Evolutionary conservation across 2,888 invertebrate species (phyloP), one percentile per base, ranked within the genome.

Genomic region (Notodonta ziczac): DNA sequence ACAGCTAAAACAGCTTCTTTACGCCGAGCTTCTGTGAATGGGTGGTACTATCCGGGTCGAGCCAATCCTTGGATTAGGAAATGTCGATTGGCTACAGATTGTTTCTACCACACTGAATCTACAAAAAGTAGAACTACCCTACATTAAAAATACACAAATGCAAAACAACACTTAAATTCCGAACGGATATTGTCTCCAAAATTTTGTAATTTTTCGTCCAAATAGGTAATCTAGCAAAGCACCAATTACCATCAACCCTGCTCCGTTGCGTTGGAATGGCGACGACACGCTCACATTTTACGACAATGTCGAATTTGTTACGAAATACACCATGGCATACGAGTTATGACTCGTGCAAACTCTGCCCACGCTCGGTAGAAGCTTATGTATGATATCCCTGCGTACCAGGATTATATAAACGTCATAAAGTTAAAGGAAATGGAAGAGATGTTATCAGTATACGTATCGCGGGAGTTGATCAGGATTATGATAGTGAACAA

Each of bases 261-360:
- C 50, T 56, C 59, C 58, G 55, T 24, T 46, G 52, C 67, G 56
- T 60, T 69, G 65, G 70, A 75, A 74, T 67, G 69, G 66, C 67
- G 73, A 62, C 66, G 70, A 70, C 65, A 73, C 59, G 65, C 56
- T 61, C 59, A 61, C 65, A 64, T 71, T 71, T 73, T 58, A 67
- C 59, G 69, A 52, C 58, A 53, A 62, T 61, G 61, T 70, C 66
- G 70, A 73, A 72, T 76, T 72, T 70, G 72, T 73, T 78, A 74
- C 71, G 77, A 78, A 78, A 77, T 78, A 78, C 76, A 78, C 69
- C 66, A 52, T 52, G 13, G 54, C 39, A 12, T 54, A 54, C 54
- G 54, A 54, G 54, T 39, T 39, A 73, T 67, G 65, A 66, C 69
- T 73, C 68, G 71, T 65, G 70, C 74, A 69, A 75, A 79, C 74